These are phyloP conservation scores for Pristis pectinata DNA, from an alignment of 2,797 vertebrate genomes.

Conservation along the genomic window DNA sequence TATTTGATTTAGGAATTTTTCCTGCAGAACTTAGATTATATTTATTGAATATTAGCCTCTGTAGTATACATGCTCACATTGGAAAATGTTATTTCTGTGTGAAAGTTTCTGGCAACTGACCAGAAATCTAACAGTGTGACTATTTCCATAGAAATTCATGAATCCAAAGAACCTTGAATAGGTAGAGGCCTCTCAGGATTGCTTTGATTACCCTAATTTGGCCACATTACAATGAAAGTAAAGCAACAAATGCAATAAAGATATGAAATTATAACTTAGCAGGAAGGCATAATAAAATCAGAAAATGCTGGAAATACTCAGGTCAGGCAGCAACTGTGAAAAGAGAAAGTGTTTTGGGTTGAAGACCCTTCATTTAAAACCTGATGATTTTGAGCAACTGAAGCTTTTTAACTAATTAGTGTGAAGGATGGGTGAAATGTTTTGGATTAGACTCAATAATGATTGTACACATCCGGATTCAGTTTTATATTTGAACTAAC, in stretches of 20 bases:
- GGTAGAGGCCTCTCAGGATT: background rate
- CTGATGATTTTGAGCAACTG: too few relatives aligned
- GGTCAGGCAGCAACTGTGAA: too few relatives aligned
- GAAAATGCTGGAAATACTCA: too few relatives aligned
- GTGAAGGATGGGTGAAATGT: background rate
- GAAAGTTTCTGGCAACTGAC: background rate
- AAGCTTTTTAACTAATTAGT: background rate
- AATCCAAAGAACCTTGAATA: background rate
- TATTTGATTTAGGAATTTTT: background rate
- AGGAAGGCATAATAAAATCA: background rate
- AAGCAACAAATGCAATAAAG: slow-evolving; percentile 4
- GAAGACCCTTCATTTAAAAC: too few relatives aligned
- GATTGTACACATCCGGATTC: background rate
- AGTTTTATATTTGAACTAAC: background rate
- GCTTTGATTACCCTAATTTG: background rate
- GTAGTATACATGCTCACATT: background rate
- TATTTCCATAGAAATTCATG: background rate
- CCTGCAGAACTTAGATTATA: slow-evolving; percentile 6
- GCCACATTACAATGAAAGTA: background rate
- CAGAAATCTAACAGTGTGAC: background rate
- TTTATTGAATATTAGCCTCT: background rate
- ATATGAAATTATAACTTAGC: background rate
- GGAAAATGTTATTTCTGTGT: background rate
- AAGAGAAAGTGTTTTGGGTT: too few relatives aligned
- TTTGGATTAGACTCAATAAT: background rate